Evolutionary conservation across 2,797 vertebrate species (phyloP), one percentile per base, ranked within the genome.

Genomic region (Perodicticus potto): DNA sequence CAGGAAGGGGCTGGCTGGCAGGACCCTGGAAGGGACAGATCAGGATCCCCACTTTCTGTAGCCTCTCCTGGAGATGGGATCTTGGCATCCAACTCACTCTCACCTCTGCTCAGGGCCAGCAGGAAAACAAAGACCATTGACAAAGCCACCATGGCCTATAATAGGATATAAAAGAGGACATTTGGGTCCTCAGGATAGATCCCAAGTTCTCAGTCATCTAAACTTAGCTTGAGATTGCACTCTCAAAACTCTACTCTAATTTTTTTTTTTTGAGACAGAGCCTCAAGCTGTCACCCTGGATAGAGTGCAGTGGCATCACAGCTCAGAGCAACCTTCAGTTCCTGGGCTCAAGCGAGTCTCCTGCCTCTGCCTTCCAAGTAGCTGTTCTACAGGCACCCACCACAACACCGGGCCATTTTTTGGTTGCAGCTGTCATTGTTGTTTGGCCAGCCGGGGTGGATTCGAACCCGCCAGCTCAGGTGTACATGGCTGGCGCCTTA

Each of bases 1-100:
- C 99, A 99, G 78, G 98, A 98, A 59, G 98, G 83, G 13, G 97
- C 97, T 85, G 98, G 96, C 72, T 96, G 97, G 95, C 99, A 99
- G 72, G 96, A 93, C 45, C 86, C 94, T 0, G 0, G 76, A 29
- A 53, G 11, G 72, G 74, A 32, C 78, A 16, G 70, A 34, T 92
- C 82, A 67, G 76, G 59, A 57, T 76, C 53, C 32, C 81, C 55
- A 89, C 89, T 20, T 92, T 92, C 92, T n/a, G 90, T 32, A 67
- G 72, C 32, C 29, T 96, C 43, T 61, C 45, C 55, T 10, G 25
- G 3, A 27, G 86, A 65, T 45, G 85, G 45, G 72, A 70, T 86
- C 93, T 81, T 61, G 84, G n/a, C 10, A 0, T 96, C 86, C 65
- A 85, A 7, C 19, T 90, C 77, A 78, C 77, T 89, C 55, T 95